Base-by-base conservation (phyloP, 2,888 invertebrate species). In the Leucania comma region DNA sequence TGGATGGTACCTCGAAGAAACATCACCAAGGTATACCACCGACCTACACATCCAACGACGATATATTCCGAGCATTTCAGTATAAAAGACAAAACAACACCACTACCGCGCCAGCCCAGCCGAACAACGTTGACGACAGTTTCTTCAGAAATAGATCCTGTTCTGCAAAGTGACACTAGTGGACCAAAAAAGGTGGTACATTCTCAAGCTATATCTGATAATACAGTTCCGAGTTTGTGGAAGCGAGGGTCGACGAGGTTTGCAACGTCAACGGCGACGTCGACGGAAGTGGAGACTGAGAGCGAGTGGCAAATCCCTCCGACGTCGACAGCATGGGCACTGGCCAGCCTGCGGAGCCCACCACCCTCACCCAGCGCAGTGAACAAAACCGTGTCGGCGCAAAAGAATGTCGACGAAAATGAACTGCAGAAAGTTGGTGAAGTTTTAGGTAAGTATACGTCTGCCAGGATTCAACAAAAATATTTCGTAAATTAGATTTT, bases 181-280 rank as follows among this genome's bases (percentile, higher is more conserved):
- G 93, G 94, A 29, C 83, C 91, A 10, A 93, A 94, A 69, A 94
- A 95, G 71, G 87, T 94, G 53, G 96, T 94, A 42, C 93, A 93
- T 83, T 93, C 93, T 62, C 94, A 92, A 75, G 91, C 93, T 9
- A 93, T 93, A 81, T 92, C 92, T 46, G 96, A 96, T 69, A 96
- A 96, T 80, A 93, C 93, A n/a, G 96, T 96, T 62, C 94, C 96
- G 8, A 90, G 94, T 35, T 83, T 96, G 69, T 92, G 93, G 88
- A 96, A 96, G 83, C 90, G 96, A 78, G 96, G 96, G 20, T 96
- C 96, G 0, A 94, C 93, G 5, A 96, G 94, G 75, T 96, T 89
- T 80, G 88, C 89, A 1, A 87, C 93, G 10, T 89, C 94, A 22
- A 91, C 94, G 17, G 87, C 89, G 5, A 83, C 92, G 14, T 91